Evolutionary conservation across 2,797 vertebrate species (phyloP).

Genomic region (Hydrophis major): DNA sequence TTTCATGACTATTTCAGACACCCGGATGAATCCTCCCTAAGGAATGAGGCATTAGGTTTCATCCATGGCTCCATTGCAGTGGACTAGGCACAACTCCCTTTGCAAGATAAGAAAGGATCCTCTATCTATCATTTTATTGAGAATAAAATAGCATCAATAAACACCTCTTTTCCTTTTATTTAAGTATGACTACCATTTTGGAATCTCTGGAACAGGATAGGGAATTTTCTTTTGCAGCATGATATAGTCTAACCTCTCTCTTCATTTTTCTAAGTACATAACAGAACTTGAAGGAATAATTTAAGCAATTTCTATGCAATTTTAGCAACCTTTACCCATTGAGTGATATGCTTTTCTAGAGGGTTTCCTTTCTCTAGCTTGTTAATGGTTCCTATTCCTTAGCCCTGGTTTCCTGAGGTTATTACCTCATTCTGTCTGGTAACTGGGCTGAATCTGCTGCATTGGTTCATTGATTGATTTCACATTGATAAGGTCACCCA

Average conservation of each 20-base stretch:
- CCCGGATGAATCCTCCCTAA: background rate
- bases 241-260: background rate
- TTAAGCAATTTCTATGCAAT: background rate
- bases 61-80: background rate
- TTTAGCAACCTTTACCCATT: background rate
- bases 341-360: background rate
- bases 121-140: background rate
- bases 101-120: background rate
- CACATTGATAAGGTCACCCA: background rate
- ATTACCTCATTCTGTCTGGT: background rate
- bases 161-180: background rate
- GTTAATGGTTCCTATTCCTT: background rate
- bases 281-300: background rate
- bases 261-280: background rate
- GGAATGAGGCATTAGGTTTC: background rate
- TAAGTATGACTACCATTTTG: background rate
- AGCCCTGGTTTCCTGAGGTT: background rate
- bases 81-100: background rate
- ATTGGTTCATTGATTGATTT: background rate
- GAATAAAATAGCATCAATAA: background rate
- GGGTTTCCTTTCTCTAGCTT: background rate
- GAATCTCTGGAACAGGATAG: background rate
- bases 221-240: background rate
- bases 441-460: background rate
- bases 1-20: background rate